Conservation (phyloP, 2,797 vertebrate species). For the Zenarchopterus dispar region DNA sequence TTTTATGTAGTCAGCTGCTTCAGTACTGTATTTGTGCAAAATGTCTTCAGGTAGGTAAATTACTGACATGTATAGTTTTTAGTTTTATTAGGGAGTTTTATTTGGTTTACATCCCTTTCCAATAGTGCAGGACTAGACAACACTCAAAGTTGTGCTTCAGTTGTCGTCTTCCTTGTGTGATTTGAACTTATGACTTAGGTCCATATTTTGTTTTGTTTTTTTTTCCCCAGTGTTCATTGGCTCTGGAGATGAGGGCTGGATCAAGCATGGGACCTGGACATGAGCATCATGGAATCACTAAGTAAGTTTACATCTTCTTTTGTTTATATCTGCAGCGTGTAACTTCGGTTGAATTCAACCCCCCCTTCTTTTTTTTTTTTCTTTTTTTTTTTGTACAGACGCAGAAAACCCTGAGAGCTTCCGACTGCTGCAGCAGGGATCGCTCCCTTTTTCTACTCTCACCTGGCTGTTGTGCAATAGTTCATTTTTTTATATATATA, state of each 20-base stretch:
- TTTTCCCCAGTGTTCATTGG: constrained; percentile 88
- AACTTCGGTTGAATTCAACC: background rate
- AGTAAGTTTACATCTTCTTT: constrained; percentile 80
- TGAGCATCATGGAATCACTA: constrained; percentile 89
- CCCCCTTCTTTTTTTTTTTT: constrained; percentile 21
- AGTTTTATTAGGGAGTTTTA: no score
- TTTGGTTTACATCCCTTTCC: no score
- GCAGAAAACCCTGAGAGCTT: constrained; percentile 90
- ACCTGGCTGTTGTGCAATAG: constrained; percentile 80
- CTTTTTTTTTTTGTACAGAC: constrained; percentile 71
- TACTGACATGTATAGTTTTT: no score
- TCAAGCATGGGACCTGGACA: constrained; percentile 89
- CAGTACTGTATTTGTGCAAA: no score
- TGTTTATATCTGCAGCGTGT: background rate
- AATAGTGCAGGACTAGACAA: no score
- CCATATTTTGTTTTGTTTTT: constrained; percentile 2
- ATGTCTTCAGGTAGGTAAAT: no score
- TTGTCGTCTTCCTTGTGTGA: background rate
- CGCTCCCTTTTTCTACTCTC: constrained; percentile 39
- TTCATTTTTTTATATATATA: constrained; percentile 30
- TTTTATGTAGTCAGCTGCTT: no score
- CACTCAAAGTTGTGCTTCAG: no score
- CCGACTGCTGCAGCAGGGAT: constrained; percentile 26
- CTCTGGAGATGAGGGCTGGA: constrained; percentile 94
- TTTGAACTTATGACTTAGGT: background rate